These are phyloP conservation scores for Pachypanchax playfairii DNA, from an alignment of 2,113 vertebrate species.

Conservation along the genomic window DNA sequence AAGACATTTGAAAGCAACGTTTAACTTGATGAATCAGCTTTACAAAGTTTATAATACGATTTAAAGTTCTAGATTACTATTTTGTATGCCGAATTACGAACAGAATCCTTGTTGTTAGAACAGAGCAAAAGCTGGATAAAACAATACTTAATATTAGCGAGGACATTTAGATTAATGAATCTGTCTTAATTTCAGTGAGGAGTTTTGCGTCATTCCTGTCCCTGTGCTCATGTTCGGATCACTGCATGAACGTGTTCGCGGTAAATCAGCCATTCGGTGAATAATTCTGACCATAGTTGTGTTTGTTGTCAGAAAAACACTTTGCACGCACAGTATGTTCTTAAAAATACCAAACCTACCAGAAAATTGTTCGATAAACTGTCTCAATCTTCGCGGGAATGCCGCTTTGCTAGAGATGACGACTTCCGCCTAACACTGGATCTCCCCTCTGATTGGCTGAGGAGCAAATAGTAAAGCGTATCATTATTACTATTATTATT, in stretches of 20 bases:
- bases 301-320: accelerated
- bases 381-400: constrained; percentile 61
- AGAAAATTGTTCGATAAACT: accelerated
- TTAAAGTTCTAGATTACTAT: background rate
- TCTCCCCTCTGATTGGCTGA: constrained; percentile 53
- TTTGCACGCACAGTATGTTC: background rate
- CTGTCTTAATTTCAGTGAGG: background rate
- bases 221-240: background rate
- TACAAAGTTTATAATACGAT: background rate
- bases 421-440: constrained; percentile 50
- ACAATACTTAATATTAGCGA: accelerated
- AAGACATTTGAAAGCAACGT: background rate
- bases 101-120: background rate
- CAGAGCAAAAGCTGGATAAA: background rate
- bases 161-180: accelerated
- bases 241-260: background rate
- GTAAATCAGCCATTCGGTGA: too few relatives aligned
- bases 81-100: constrained; percentile 26
- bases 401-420: constrained; percentile 11
- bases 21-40: background rate
- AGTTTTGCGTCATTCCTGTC: background rate
- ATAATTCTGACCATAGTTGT: background rate
- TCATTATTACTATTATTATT: too few relatives aligned
- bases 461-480: background rate
- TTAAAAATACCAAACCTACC: background rate